phyloP scores from a whole-genome alignment of 2,797 vertebrate species.

The Xiphorhynchus erythropygius region DNA sequence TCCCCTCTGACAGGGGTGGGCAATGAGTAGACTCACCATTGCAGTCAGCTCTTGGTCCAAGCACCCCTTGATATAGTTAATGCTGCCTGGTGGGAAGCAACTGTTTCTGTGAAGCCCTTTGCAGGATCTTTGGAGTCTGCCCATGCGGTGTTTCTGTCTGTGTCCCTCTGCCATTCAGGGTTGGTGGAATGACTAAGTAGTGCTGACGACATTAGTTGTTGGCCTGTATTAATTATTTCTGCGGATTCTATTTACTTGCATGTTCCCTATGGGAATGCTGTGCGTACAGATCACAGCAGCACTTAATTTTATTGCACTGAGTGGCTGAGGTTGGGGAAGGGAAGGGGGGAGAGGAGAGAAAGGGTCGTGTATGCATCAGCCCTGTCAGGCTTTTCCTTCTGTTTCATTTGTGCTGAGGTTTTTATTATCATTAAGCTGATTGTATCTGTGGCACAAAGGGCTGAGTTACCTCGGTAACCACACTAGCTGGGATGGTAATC shows the following conservation, averaged over 20 bases:
- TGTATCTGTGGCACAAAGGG: constrained; percentile 74
- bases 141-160: fast-evolving
- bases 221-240: constrained; percentile 58
- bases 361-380: constrained; percentile 43
- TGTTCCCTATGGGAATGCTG: constrained; percentile 48
- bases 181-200: constrained; percentile 45
- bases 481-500: constrained; percentile 71
- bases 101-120: background rate
- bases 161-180: background rate
- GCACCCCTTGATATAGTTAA: background rate
- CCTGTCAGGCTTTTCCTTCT: constrained; percentile 58
- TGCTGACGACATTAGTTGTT: constrained; percentile 31
- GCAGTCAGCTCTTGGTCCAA: background rate
- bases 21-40: background rate
- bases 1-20: background rate
- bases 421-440: constrained; percentile 73
- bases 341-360: constrained; percentile 26
- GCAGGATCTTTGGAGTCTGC: background rate
- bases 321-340: background rate
- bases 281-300: constrained; percentile 35
- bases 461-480: constrained; percentile 79
- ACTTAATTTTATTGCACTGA: constrained; percentile 59
- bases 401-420: constrained; percentile 66
- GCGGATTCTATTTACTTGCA: constrained; percentile 19
- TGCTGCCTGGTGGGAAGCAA: background rate